Percentiles rank a stretch among this genome's conserved stretches.
These are phyloP conservation scores for Callipepla californica DNA, from an alignment of 2,113 vertebrate genomes.

Conservation along the genomic window DNA sequence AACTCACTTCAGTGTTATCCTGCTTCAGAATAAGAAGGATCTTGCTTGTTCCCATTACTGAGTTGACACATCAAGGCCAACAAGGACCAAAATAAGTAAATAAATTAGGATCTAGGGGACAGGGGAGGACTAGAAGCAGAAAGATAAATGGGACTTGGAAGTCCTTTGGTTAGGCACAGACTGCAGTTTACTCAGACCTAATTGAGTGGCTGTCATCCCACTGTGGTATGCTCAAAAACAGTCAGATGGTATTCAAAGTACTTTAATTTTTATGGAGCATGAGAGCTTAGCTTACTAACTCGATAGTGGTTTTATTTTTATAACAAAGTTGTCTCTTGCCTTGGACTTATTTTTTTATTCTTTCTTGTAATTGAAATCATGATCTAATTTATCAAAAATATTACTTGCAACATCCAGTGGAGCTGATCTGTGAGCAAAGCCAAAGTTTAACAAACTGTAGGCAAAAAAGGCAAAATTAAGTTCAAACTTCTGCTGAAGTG, in stretches of 20 bases:
- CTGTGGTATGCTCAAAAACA: rapidly evolving
- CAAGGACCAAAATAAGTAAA: constrained; percentile 13
- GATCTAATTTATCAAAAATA: constrained; percentile 20
- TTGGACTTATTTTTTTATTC: not conserved
- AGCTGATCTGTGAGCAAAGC: constrained; percentile 29
- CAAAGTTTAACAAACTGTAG: constrained; percentile 34
- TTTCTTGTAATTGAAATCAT: constrained; percentile 5
- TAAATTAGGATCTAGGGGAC: not conserved
- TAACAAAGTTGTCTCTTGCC: not conserved
- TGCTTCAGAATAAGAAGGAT: not conserved
- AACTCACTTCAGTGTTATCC: not conserved
- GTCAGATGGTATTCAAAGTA: not conserved
- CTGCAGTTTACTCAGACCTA: not conserved
- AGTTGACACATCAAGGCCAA: not conserved
- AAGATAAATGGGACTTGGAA: not conserved
- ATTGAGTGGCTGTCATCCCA: not conserved
- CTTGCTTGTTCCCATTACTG: not conserved
- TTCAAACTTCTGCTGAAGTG: not conserved
- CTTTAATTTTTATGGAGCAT: not conserved
- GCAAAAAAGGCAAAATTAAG: not conserved
- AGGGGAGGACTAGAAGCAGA: not conserved
- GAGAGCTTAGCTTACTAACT: not conserved
- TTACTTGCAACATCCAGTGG: not conserved
- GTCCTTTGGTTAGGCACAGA: not conserved
- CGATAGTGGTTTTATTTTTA: not conserved